phyloP scores from a whole-genome alignment of 1,140 invertebrate species.

The Orchestia grillus region DNA sequence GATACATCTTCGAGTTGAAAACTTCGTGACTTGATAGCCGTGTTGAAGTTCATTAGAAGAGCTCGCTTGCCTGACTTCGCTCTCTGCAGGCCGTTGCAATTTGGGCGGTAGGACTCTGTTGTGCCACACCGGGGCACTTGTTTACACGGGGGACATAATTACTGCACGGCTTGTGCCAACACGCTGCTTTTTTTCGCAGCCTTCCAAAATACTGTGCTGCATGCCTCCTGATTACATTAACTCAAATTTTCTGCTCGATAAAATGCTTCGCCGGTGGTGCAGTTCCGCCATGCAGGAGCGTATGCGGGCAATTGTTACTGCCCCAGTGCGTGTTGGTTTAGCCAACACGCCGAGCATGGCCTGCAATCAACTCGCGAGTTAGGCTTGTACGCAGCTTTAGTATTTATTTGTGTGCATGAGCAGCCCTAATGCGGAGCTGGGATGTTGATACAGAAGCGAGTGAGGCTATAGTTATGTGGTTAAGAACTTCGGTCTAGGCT shows the following conservation, averaged over 20 bases:
- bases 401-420: slow-evolving; percentile 13
- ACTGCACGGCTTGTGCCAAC: not conserved
- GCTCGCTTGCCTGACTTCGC: not conserved
- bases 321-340: not conserved
- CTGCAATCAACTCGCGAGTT: not conserved
- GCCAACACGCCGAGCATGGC: not conserved
- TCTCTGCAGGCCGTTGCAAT: not conserved
- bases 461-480: not conserved
- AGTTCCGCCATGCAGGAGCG: not conserved
- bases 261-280: not conserved
- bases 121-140: not conserved
- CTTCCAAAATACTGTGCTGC: not conserved
- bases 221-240: not conserved
- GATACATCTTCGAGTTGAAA: not conserved
- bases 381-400: not conserved
- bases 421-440: not conserved
- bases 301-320: not conserved
- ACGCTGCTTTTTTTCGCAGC: not conserved
- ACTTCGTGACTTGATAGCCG: not conserved
- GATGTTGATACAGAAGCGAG: slow-evolving; percentile 1
- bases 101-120: not conserved
- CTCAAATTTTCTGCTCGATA: slow-evolving; percentile 8
- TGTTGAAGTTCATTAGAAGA: not conserved
- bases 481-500: not conserved
- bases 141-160: not conserved